These are phyloP conservation scores for Morpho achilles DNA, from an alignment of 2,888 invertebrate genomes.

Conservation along the genomic window DNA sequence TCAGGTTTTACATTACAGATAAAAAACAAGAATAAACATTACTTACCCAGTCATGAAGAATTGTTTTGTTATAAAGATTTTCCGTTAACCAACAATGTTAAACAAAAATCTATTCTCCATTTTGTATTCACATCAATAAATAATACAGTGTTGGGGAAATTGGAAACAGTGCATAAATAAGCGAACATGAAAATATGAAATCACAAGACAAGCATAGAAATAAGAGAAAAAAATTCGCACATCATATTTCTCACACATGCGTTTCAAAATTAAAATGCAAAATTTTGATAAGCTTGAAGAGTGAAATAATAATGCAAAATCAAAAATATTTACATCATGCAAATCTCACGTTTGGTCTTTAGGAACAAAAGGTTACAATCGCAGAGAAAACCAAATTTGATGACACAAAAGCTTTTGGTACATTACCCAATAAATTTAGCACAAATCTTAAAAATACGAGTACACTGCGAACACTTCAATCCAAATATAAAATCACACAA, in stretches of 20 bases:
- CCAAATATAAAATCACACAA: conserved; percentile 39
- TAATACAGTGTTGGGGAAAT: conserved; percentile 43
- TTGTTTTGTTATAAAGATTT: too few species aligned
- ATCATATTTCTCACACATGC: conserved; percentile 75
- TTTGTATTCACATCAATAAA: conserved; percentile 18
- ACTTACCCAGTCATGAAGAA: background rate
- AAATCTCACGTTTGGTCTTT: conserved; percentile 78
- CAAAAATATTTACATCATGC: conserved; percentile 61
- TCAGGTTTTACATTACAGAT: background rate
- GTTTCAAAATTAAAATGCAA: conserved; percentile 59
- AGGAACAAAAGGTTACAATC: conserved; percentile 59
- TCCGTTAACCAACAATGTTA: too few species aligned
- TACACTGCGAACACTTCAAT: conserved; percentile 45
- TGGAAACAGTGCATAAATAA: conserved; percentile 65
- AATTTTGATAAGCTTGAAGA: conserved; percentile 52
- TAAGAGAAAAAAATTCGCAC: conserved; percentile 37
- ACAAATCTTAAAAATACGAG: conserved; percentile 59
- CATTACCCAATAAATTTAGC: conserved; percentile 79
- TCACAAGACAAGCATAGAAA: conserved; percentile 69
- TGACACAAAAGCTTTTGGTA: conserved; percentile 40
- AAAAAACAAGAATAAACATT: background rate
- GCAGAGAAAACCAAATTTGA: conserved; percentile 21
- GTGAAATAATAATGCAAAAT: conserved; percentile 55
- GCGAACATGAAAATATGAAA: conserved; percentile 76
- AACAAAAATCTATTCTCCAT: background rate